Evolutionary conservation across 2,797 vertebrate genomes (phyloP), one percentile per base, ranked within the genome.

Genomic region (Tangara arthus): DNA sequence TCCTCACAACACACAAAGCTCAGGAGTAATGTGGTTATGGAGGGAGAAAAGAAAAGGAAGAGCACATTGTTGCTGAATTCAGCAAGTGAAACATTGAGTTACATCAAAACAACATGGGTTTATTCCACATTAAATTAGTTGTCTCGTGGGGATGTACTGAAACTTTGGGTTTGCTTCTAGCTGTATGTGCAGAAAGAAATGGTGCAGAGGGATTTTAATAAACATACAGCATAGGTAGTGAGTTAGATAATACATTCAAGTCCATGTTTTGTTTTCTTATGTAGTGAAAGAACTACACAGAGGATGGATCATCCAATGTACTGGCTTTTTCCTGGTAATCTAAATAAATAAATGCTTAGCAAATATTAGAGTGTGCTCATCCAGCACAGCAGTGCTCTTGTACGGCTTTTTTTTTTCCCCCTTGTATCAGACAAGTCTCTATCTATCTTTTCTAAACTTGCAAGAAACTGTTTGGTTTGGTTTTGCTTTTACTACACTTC

Each of bases 171-270:
- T 85, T 82, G 26, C 8, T 44, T 49, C 15, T 49, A 0, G 5
- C 22, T 56, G 0, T n/a, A 4, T 0, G 2, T 30, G 15, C 21
- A 66, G 37, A n/a, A 79, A 39, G 14, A 61, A 66, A 34, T 34
- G 4, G 22, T 69, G 19, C 22, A 49, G 70, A 35, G 6, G 4
- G 5, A 20, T 75, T 92, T 76, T 37, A 59, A 24, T 82, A 32
- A 57, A 5, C 1, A 1, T 4, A 3, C 32, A n/a, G 11, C 34
- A 9, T 5, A 49, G 15, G 11, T 12, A 32, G 23, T 10, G 16
- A 5, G 2, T 65, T 82, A 59, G 20, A 41, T 8, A 11, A 41
- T 28, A 12, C 3, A 4, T 65, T 89, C 12, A 44, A 69, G 26
- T 6, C 32, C 3, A 7, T 22, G 7, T 9, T 77, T 73, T 56